Conservation (phyloP, 2,888 invertebrate genomes). For the Dolichopus griseipennis region DNA sequence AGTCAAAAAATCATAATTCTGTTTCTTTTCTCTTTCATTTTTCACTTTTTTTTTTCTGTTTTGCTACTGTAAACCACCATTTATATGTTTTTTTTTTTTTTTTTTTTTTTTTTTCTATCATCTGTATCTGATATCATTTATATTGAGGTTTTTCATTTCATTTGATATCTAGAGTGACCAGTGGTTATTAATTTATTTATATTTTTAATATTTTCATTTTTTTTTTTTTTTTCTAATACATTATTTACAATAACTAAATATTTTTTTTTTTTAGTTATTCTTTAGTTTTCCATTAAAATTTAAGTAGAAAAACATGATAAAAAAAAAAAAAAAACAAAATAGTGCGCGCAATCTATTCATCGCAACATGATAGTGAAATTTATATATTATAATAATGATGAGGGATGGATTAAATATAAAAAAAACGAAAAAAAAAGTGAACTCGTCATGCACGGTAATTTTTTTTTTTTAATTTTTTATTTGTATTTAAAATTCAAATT, state of each 20-base stretch:
- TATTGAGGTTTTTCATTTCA: constrained; percentile 3
- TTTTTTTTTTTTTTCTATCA: not conserved
- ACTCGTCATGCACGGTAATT: not conserved
- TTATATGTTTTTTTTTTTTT: no score
- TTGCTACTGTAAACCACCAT: no score
- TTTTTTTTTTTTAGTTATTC: not conserved
- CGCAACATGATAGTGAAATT: not conserved
- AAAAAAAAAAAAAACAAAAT: not conserved
- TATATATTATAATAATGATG: not conserved
- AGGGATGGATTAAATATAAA: not conserved
- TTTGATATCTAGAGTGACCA: constrained; percentile 1
- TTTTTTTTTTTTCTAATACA: not conserved
- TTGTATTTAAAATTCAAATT: no score
- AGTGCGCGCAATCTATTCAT: not conserved
- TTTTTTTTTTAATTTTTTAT: no score
- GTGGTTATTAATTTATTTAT: not conserved
- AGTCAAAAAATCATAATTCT: not conserved
- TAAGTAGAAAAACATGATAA: not conserved
- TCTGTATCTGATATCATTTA: not conserved
- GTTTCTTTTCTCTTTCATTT: no score
- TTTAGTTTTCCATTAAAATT: no score
- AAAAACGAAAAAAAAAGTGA: no score
- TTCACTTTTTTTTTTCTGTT: no score
- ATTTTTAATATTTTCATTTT: not conserved
- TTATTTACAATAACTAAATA: not conserved